Percentiles rank a stretch among this genome's conserved stretches.
Conservation (phyloP, 2,888 invertebrate genomes). For the Eilema griseolum region DNA sequence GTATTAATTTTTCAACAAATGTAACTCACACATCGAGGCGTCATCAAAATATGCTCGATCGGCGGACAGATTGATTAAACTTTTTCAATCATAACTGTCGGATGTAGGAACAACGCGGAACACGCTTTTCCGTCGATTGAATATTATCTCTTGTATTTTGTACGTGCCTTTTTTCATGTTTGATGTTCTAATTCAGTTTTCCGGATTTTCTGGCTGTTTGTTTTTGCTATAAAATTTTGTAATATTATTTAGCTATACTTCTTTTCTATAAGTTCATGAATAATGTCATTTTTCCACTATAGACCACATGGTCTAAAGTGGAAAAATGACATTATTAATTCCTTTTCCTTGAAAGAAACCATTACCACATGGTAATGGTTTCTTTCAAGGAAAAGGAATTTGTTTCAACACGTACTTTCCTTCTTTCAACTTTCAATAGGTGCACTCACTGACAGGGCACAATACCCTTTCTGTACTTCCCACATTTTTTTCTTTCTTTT, state of each 20-base stretch:
- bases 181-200: constrained; percentile 20
- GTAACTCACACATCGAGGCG: constrained; percentile 28
- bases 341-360: no score
- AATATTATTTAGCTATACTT: not conserved
- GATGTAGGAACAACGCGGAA: constrained; percentile 43
- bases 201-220: not conserved
- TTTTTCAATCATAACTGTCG: constrained; percentile 68
- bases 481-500: no score
- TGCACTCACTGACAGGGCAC: no score
- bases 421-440: no score
- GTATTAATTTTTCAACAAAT: constrained; percentile 12
- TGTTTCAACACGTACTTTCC: no score
- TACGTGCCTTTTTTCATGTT: constrained; percentile 31
- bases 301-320: no score
- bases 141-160: constrained; percentile 38
- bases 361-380: no score
- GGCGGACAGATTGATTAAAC: constrained; percentile 61
- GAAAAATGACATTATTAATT: no score
- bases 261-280: not conserved
- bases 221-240: not conserved
- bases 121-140: constrained; percentile 37
- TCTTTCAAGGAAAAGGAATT: no score
- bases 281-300: no score
- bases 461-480: no score
- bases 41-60: constrained; percentile 36